These are phyloP conservation scores for Cephus spinipes DNA, from an alignment of 2,888 invertebrate genomes.

Conservation along the genomic window DNA sequence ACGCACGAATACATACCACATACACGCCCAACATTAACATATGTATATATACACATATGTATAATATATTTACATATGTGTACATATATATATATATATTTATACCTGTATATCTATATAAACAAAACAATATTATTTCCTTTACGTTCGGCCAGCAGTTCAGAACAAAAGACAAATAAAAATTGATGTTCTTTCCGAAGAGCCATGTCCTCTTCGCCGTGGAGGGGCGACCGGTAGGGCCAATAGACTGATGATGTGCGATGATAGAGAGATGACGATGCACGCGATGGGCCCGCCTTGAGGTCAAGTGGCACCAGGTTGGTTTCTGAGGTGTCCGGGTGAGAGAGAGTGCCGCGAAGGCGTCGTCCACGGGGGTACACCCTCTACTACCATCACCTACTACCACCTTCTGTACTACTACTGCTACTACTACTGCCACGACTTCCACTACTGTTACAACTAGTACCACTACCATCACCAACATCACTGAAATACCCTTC, in stretches of 20 bases:
- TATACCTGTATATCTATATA: not conserved
- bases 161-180: slow-evolving; percentile 48
- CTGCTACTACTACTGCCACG: slow-evolving; percentile 29
- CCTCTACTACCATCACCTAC: slow-evolving; percentile 49
- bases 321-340: slow-evolving; percentile 57
- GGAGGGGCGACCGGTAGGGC: slow-evolving; percentile 66
- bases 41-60: no score
- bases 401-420: slow-evolving; percentile 39
- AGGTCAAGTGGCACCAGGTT: slow-evolving; percentile 59
- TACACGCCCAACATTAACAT: no score
- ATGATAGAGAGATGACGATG: slow-evolving; percentile 52
- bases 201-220: slow-evolving; percentile 67
- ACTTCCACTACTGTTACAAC: slow-evolving; percentile 51
- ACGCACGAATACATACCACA: not conserved
- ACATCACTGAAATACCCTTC: slow-evolving; percentile 30
- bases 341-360: slow-evolving; percentile 35
- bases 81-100: no score
- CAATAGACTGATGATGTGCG: slow-evolving; percentile 62
- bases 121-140: slow-evolving; percentile 28
- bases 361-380: slow-evolving; percentile 30
- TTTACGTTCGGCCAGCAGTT: slow-evolving; percentile 51
- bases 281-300: slow-evolving; percentile 57
- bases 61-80: no score
- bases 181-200: slow-evolving; percentile 68
- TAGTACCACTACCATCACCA: slow-evolving; percentile 11